Conservation (phyloP, 2,797 vertebrate genomes). For the Catamblyrhynchus diadema region DNA sequence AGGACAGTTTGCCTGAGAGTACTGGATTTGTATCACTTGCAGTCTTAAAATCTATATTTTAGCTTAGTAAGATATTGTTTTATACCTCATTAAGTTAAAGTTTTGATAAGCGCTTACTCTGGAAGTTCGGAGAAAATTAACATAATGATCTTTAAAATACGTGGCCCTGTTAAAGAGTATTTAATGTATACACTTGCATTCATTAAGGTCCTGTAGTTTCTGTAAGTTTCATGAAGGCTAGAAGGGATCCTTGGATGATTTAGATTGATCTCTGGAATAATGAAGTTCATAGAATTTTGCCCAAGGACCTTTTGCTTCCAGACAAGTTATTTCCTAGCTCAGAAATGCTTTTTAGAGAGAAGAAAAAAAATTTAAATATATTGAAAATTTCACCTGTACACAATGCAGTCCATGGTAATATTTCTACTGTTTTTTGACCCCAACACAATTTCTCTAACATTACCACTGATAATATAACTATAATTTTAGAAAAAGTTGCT, state of each 20-base stretch:
- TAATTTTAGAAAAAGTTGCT: neutral
- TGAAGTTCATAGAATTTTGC: neutral
- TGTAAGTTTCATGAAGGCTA: neutral
- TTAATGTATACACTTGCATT: neutral
- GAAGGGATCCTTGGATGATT: neutral
- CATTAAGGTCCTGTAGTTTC: neutral
- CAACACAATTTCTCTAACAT: neutral
- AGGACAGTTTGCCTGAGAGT: neutral
- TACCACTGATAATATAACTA: neutral
- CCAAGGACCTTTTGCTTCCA: neutral
- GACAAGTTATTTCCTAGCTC: neutral
- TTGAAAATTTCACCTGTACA: neutral
- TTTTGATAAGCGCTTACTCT: neutral
- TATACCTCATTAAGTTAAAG: neutral
- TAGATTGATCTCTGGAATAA: neutral
- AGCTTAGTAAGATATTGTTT: neutral
- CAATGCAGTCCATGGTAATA: neutral
- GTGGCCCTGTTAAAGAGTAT: neutral
- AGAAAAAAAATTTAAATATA: neutral
- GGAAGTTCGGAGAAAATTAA: neutral
- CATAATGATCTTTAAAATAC: neutral
- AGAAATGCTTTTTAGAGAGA: neutral
- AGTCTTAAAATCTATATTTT: neutral
- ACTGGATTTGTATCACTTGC: neutral
- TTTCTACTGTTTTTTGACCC: neutral